Conservation (phyloP, 2,113 vertebrate genomes). For the Lophochroa leadbeateri region DNA sequence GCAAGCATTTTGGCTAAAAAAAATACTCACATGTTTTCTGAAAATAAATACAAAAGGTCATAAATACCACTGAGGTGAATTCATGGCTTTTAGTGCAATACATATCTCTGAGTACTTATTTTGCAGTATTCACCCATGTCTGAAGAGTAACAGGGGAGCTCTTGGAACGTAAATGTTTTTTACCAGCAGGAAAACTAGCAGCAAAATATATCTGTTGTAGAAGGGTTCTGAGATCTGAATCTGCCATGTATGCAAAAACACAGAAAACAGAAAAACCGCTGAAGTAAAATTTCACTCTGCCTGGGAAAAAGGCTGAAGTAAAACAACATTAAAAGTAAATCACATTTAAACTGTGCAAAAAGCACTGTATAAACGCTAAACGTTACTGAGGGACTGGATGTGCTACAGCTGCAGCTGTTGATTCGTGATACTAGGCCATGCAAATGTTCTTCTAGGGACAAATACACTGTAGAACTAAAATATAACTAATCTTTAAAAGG, state of each 20-base stretch:
- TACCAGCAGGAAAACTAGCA: not conserved
- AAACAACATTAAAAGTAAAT: slow-evolving; percentile 51
- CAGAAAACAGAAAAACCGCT: not conserved
- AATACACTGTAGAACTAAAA: not conserved
- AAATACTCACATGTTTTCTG: slow-evolving; percentile 38
- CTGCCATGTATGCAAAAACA: not conserved
- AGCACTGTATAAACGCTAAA: slow-evolving; percentile 19
- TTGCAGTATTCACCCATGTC: slow-evolving; percentile 47
- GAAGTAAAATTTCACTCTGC: not conserved
- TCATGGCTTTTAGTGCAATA: slow-evolving; percentile 40
- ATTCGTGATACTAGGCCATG: not conserved
- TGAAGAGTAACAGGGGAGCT: slow-evolving; percentile 52
- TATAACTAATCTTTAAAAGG: not conserved
- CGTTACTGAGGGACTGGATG: slow-evolving; percentile 31
- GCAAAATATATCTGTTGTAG: not conserved
- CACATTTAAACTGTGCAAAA: slow-evolving; percentile 10
- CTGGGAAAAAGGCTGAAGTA: slow-evolving; percentile 42
- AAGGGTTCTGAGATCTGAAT: not conserved
- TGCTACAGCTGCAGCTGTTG: slow-evolving; percentile 42
- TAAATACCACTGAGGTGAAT: slow-evolving; percentile 66
- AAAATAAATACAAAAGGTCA: slow-evolving; percentile 63
- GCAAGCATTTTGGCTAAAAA: slow-evolving; percentile 31
- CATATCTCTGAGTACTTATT: slow-evolving; percentile 24
- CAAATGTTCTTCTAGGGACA: slow-evolving; percentile 13
- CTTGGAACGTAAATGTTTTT: slow-evolving; percentile 32